Evolutionary conservation across 1,140 invertebrate species (phyloP), one percentile per base, ranked within the genome.

Genomic region (Steinernema khuongi): DNA sequence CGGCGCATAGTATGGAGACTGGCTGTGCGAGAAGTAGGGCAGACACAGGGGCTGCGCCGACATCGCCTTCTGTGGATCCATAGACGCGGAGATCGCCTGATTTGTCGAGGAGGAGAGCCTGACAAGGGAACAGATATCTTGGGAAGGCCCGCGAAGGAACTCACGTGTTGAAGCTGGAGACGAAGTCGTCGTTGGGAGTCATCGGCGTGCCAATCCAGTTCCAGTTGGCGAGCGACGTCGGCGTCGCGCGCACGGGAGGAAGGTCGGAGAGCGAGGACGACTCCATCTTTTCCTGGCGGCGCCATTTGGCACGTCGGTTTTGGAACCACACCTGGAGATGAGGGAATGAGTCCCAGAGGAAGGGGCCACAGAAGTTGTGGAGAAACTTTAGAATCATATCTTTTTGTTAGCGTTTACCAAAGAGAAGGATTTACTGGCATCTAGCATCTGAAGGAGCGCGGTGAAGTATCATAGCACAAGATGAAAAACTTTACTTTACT

Each of bases 221-320:
- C 50, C 50, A 60, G 22, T 60, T 60, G 4, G 50, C 50, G 50
- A 60, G 11, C 50, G 50, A 60, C 1, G 41, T 43, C 4, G 74
- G 44, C 19, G 71, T 32, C 41, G 74, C 72, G 29, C 74, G 43
- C 60, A 77, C 60, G 4, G 67, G 22, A 7, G 75, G 67, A n/a
- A 79, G 28, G 26, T 80, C 78, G 22, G 74, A 41, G 7, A 77
- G 36, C 30, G 79, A 79, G 18, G 67, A 66, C 7, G 79, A 70
- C n/a, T 94, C 89, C 32, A 96, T 87, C 86, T 97, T 97, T 85
- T 97, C 95, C 86, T 97, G 95, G 2, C 95, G 89, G 50, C 95
- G 89, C 94, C 94, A 97, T 88, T 98, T 98, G 74, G 96, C 96
- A 68, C 96, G 90, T 69, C 95, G 90, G 87, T 97, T 97, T 69